These are phyloP conservation scores for Chloebia gouldiae DNA, from an alignment of 2,113 vertebrate species.

Conservation along the genomic window DNA sequence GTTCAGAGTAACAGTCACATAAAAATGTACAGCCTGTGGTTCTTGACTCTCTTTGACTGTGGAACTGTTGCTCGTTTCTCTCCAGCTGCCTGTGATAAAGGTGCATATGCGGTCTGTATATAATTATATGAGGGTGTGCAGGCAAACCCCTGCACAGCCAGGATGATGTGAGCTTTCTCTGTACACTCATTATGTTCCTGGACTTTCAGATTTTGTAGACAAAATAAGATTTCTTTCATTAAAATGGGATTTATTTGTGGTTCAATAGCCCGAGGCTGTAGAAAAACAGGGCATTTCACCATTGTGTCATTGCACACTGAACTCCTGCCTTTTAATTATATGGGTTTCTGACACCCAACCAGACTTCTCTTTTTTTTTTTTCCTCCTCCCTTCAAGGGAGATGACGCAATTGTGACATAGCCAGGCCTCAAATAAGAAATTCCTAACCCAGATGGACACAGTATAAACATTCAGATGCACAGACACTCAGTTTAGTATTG, in stretches of 20 bases:
- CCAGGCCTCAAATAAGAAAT: slow-evolving; percentile 34
- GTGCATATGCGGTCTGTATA: slow-evolving; percentile 53
- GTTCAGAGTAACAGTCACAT: slow-evolving; percentile 53
- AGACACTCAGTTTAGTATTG: slow-evolving; percentile 7
- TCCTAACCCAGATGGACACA: slow-evolving; percentile 25
- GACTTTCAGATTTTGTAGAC: slow-evolving; percentile 57
- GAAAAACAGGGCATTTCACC: slow-evolving; percentile 60
- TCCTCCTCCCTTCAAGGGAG: slow-evolving; percentile 15
- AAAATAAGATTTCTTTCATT: slow-evolving; percentile 69
- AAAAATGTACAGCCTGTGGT: slow-evolving; percentile 60
- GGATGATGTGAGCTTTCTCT: slow-evolving; percentile 48
- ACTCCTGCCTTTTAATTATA: slow-evolving; percentile 58
- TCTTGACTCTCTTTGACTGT: slow-evolving; percentile 63
- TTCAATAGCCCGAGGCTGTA: slow-evolving; percentile 38
- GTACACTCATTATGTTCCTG: slow-evolving; percentile 35
- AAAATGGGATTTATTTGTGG: slow-evolving; percentile 66
- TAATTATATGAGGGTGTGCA: slow-evolving; percentile 65
- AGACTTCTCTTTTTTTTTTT: background rate
- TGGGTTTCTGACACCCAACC: slow-evolving; percentile 51
- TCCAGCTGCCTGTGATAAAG: slow-evolving; percentile 72
- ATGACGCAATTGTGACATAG: slow-evolving; percentile 44
- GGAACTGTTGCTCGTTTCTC: slow-evolving; percentile 60
- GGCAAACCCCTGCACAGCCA: slow-evolving; percentile 39
- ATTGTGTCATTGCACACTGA: slow-evolving; percentile 33
- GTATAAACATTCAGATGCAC: slow-evolving; percentile 24